These are phyloP conservation scores for Tychaedon coryphoeus DNA, from an alignment of 2,113 vertebrate genomes.

Conservation along the genomic window DNA sequence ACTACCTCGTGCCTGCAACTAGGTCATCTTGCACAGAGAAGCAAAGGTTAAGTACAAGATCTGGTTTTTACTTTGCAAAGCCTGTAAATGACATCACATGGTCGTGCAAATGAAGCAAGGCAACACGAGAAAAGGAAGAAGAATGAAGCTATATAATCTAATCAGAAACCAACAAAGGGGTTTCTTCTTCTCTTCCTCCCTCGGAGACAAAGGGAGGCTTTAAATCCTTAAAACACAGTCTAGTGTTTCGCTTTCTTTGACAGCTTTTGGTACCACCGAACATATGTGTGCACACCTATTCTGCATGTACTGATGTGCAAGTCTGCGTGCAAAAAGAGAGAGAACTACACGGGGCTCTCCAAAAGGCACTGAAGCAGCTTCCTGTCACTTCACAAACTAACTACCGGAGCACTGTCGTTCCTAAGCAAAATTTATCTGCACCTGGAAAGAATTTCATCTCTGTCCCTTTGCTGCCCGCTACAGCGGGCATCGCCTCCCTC, in stretches of 20 bases:
- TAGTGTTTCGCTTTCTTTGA: not conserved
- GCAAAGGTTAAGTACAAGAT: slow-evolving; percentile 54
- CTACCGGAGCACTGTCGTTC: not conserved
- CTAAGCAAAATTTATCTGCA: not conserved
- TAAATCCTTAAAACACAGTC: not conserved
- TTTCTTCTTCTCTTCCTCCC: not conserved
- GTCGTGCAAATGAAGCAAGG: slow-evolving; percentile 77
- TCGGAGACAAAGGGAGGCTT: slow-evolving; percentile 40
- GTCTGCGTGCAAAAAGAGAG: not conserved
- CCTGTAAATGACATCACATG: slow-evolving; percentile 73
- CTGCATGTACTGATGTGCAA: not conserved
- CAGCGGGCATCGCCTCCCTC: not conserved
- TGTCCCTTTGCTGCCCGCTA: not conserved
- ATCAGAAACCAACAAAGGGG: slow-evolving; percentile 30
- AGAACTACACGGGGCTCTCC: not conserved
- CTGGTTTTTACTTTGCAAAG: slow-evolving; percentile 64
- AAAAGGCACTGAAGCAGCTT: not conserved
- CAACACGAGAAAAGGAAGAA: slow-evolving; percentile 77
- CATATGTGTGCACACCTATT: not conserved
- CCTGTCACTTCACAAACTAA: slow-evolving; percentile 44
- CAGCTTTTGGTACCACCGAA: not conserved
- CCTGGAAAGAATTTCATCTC: not conserved
- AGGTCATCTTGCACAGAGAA: slow-evolving; percentile 69
- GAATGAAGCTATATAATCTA: slow-evolving; percentile 67
- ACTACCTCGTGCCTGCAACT: slow-evolving; percentile 30